phyloP scores from a whole-genome alignment of 1,140 invertebrate genomes.

The Ceratosolen fusciceps region DNA sequence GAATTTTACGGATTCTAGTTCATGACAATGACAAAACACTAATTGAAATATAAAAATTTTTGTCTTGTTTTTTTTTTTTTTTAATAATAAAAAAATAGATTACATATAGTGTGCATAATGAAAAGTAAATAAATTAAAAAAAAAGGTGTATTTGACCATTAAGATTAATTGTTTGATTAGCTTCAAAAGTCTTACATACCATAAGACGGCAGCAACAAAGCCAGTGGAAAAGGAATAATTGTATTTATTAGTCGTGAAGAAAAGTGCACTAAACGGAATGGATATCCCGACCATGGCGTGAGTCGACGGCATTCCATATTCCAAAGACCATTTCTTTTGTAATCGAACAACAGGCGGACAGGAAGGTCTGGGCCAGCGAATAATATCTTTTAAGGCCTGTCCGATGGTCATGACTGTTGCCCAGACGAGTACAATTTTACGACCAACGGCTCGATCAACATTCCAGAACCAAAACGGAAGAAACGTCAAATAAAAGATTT shows the following conservation, averaged over 20 bases:
- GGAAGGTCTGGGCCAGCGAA: slow-evolving; percentile 86
- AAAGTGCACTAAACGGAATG: slow-evolving; percentile 87
- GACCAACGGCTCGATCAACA: slow-evolving; percentile 85
- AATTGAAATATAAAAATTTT: no score
- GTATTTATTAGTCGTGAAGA: slow-evolving; percentile 86
- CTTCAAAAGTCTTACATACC: slow-evolving; percentile 62
- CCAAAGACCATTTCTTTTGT: slow-evolving; percentile 88
- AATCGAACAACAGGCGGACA: slow-evolving; percentile 85
- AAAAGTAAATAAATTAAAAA: no score
- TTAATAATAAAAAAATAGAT: no score
- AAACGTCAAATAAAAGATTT: slow-evolving; percentile 89
- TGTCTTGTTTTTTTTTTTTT: no score
- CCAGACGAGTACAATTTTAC: slow-evolving; percentile 87
- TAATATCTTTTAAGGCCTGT: slow-evolving; percentile 89
- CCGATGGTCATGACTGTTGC: slow-evolving; percentile 88
- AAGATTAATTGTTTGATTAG: slow-evolving; percentile 7
- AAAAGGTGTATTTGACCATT: background rate
- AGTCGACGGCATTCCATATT: slow-evolving; percentile 95
- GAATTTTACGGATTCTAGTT: background rate
- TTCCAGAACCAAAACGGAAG: slow-evolving; percentile 96
- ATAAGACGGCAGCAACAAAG: slow-evolving; percentile 72
- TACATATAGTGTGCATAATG: no score
- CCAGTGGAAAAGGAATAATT: slow-evolving; percentile 78
- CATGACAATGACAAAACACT: background rate
- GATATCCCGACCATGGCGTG: slow-evolving; percentile 92